Conservation (phyloP, 2,888 invertebrate species). For the Galerucella nymphaeae region DNA sequence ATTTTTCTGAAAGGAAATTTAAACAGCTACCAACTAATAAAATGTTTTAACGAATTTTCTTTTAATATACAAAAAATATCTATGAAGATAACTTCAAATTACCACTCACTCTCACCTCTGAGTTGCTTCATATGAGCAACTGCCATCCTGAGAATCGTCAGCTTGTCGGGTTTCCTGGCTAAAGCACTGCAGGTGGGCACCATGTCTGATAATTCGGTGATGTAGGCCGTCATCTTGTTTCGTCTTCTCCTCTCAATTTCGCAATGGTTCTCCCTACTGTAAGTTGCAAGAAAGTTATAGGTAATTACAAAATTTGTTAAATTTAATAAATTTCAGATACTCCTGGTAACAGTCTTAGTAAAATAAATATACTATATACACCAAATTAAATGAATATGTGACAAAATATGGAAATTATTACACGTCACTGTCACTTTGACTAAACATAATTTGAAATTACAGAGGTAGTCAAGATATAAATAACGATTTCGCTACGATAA, state of each 20-base stretch:
- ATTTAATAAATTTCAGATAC: slow-evolving; percentile 21
- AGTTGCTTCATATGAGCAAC: slow-evolving; percentile 99
- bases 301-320: slow-evolving; percentile 56
- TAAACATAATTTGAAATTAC: background rate
- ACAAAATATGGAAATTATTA: background rate
- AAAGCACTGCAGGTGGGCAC: slow-evolving; percentile 98
- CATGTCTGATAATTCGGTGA: slow-evolving; percentile 99
- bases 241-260: slow-evolving; percentile 98
- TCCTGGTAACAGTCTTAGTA: background rate
- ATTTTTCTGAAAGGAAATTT: slow-evolving; percentile 34
- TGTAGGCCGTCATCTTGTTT: slow-evolving; percentile 99
- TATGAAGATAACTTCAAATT: background rate
- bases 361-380: background rate
- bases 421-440: background rate
- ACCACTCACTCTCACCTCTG: slow-evolving; percentile 75
- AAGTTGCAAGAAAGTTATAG: slow-evolving; percentile 62
- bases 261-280: slow-evolving; percentile 96
- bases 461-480: background rate
- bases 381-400: too few relatives aligned
- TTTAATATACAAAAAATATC: too few relatives aligned
- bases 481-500: background rate
- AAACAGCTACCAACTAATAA: slow-evolving; percentile 15
- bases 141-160: slow-evolving; percentile 99
- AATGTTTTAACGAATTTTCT: too few relatives aligned
- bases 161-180: slow-evolving; percentile 98